Evolutionary conservation across 1,140 invertebrate genomes (phyloP).

Genomic region (Pogonus chalceus): DNA sequence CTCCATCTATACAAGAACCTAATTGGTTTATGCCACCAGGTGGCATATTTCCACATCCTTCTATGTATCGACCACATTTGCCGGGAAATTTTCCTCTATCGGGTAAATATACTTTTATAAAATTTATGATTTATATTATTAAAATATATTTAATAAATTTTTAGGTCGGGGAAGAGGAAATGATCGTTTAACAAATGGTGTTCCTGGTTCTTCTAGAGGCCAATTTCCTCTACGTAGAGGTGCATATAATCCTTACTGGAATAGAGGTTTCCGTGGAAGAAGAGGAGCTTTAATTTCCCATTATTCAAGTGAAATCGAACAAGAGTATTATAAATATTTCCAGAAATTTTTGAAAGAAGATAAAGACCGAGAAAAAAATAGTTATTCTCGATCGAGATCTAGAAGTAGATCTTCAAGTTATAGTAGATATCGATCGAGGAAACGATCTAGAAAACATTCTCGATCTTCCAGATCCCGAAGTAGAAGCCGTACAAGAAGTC

Average conservation of each 20-base stretch:
- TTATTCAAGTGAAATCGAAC: slow-evolving; percentile 24
- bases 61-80: not conserved
- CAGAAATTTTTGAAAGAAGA: slow-evolving; percentile 36
- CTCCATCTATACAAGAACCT: too few species aligned
- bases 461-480: slow-evolving; percentile 16
- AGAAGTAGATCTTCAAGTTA: slow-evolving; percentile 25
- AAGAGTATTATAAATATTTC: slow-evolving; percentile 38
- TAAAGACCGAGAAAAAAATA: slow-evolving; percentile 30
- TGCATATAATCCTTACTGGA: not conserved
- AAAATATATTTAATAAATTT: too few species aligned
- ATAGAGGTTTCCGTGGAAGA: slow-evolving; percentile 8
- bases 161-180: slow-evolving; percentile 9
- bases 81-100: not conserved
- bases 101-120: too few species aligned
- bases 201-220: slow-evolving; percentile 15
- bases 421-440: slow-evolving; percentile 9
- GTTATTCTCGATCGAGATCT: slow-evolving; percentile 17
- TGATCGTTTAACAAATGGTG: not conserved
- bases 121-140: too few species aligned
- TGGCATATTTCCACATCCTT: not conserved
- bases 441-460: slow-evolving; percentile 27
- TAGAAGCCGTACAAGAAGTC: slow-evolving; percentile 27
- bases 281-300: slow-evolving; percentile 13
- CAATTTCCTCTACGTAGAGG: slow-evolving; percentile 1
- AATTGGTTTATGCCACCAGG: too few species aligned